Evolutionary conservation across 2,888 invertebrate genomes (phyloP), one percentile per base, ranked within the genome.

Genomic region (Yponomeuta malinellus): DNA sequence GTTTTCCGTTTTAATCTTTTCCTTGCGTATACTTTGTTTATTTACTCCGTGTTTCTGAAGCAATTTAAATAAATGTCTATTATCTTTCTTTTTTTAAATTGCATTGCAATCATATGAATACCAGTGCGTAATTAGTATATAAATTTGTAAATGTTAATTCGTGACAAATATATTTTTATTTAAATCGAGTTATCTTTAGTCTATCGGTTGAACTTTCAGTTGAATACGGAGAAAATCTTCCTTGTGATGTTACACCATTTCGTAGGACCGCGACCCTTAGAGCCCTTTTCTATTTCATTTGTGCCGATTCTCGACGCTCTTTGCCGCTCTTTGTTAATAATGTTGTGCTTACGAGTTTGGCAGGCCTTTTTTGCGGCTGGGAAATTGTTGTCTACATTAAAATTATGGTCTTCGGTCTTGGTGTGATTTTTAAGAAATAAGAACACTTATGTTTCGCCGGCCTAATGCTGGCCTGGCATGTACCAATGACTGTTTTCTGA

Each of bases 201-300:
- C 10, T 2, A 15, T 59, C 52, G 52, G 52, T 59, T 59, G 15
- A 59, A 15, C 12, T 15, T 15, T 4, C 12, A 15, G 52, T 12
- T 59, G 12, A 15, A 59, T 6, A 15, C 8, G 52, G 15, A 59
- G 15, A 2, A 59, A 59, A 15, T 15, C 52, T 70, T 70, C 71
- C 72, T 66, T 73, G 74, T 79, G 79, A 81, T 80, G 77, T 75
- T 73, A 74, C 72, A 74, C 76, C 77, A 77, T 83, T 79, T 72
- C 31, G 72, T 76, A 77, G 77, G 78, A 75, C 75, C 72, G 72
- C 72, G 72, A 71, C 71, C 73, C 73, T 33, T 33, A 23, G 33
- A 12, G 33, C 31, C 33, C 67, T 67, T 77, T 76, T 76, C 76
- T 74, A 71, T 73, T 72, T 72, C 73, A 71, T 75, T 59, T 73